phyloP scores from a whole-genome alignment of 2,888 invertebrate species.

The Andrena chrysosceles region DNA sequence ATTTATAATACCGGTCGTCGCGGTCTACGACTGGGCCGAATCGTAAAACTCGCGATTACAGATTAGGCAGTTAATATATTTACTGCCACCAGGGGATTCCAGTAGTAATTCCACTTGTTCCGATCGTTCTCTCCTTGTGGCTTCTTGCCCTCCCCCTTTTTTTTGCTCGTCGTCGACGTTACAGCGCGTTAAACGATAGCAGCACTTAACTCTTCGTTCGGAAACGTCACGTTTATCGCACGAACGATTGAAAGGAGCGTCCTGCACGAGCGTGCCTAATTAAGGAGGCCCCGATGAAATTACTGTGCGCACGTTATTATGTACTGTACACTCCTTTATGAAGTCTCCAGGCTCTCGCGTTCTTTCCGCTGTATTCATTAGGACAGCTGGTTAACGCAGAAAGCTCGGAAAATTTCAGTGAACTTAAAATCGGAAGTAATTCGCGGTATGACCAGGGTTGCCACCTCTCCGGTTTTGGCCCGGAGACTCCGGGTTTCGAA shows the following conservation, averaged over 20 bases:
- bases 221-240: background rate
- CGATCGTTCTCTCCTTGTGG: background rate
- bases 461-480: too few species aligned
- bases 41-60: conserved; percentile 67
- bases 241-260: background rate
- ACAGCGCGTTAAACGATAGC: conserved; percentile 33
- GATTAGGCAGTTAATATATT: conserved; percentile 64
- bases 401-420: too few species aligned
- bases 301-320: conserved; percentile 10
- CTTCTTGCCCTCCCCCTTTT: background rate
- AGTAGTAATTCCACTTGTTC: conserved; percentile 28
- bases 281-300: conserved; percentile 17
- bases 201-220: conserved; percentile 4
- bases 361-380: background rate
- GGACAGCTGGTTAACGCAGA: background rate
- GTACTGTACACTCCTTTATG: conserved; percentile 33
- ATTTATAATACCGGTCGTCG: conserved; percentile 59
- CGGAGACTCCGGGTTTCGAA: too few species aligned
- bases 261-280: conserved; percentile 19
- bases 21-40: conserved; percentile 16
- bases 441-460: too few species aligned
- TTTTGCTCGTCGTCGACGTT: conserved; percentile 1
- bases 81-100: conserved; percentile 38
- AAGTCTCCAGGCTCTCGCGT: background rate
- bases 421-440: too few species aligned